Conservation (phyloP, 2,113 vertebrate species). For the Budorcas taxicolor region DNA sequence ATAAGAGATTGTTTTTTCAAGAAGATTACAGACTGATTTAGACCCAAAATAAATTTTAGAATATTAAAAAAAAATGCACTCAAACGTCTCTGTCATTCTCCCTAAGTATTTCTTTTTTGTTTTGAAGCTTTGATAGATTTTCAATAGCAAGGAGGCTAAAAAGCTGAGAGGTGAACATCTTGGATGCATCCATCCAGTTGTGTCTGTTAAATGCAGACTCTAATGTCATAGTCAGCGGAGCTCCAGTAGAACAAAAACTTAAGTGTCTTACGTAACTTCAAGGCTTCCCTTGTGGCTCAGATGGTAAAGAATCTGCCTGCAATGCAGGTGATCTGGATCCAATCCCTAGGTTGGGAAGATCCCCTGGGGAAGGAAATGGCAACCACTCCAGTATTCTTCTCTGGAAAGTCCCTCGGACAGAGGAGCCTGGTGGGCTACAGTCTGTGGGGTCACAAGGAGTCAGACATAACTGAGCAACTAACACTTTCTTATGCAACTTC, state of each 20-base stretch:
- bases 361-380: background rate
- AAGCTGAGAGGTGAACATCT: background rate
- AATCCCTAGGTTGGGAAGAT: background rate
- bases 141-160: no score
- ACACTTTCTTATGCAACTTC: background rate
- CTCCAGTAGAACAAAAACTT: background rate
- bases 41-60: background rate
- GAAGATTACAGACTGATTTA: background rate
- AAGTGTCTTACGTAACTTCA: background rate
- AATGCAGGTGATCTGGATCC: background rate
- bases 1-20: background rate
- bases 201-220: background rate
- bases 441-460: background rate
- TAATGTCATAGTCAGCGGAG: background rate
- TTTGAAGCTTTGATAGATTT: background rate
- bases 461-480: background rate
- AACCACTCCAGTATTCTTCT: background rate
- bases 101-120: background rate
- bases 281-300: background rate
- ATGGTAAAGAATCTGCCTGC: background rate
- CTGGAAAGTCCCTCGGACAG: rapidly evolving
- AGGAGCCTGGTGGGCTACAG: background rate
- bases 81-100: background rate
- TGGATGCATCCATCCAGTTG: no score
- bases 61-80: background rate